Base-by-base conservation (phyloP, 2,113 vertebrate genomes). In the Rhinolophus ferrumequinum region DNA sequence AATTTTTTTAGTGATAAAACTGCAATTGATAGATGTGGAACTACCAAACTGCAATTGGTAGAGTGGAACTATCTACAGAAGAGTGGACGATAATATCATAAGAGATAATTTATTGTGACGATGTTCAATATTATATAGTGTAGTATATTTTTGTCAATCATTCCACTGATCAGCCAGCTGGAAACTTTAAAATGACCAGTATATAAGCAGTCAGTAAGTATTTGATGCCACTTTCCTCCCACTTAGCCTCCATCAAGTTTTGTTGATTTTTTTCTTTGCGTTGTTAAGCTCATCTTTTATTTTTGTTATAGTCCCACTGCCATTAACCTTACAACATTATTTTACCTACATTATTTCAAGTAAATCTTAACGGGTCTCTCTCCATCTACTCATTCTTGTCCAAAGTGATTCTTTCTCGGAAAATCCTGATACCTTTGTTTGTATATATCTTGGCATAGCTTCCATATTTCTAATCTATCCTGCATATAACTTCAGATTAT, bases 1-100 rank as follows among this genome's bases (percentile, higher is more conserved):
- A 92, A 75, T 87, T 90, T 54, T 54, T 75, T 88, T 58, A 81
- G 47, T 88, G 58, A 75, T 79, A 82, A 64, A 90, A 83, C 72
- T 93, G 12, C 66, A 75, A 5, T 86, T 79, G 35, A 28, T 28
- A 82, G 56, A 47, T 82, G 0, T 86, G 10, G n/a, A n/a, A n/a
- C n/a, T n/a, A n/a, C n/a, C n/a, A 64, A 90, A 83, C 72, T 93
- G 12, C 66, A 75, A 5, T 86, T 79, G 35, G 10, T 75, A 81
- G n/a, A 76, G 7, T 77, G 26, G 60, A 13, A 50, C 70, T 56
- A 64, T 15, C n/a, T 41, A 95, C 8, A 84, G 52, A 73, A 50
- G 8, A 87, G 18, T 77, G 9, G 28, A 54, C 14, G 52, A 80
- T 64, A 50, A 33, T 60, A 44, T 64, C 21, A 41, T 64, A n/a